Percentiles rank a stretch among this genome's conserved stretches.
phyloP scores from a whole-genome alignment of 1,140 invertebrate species.

The Catajapyx aquilonaris region DNA sequence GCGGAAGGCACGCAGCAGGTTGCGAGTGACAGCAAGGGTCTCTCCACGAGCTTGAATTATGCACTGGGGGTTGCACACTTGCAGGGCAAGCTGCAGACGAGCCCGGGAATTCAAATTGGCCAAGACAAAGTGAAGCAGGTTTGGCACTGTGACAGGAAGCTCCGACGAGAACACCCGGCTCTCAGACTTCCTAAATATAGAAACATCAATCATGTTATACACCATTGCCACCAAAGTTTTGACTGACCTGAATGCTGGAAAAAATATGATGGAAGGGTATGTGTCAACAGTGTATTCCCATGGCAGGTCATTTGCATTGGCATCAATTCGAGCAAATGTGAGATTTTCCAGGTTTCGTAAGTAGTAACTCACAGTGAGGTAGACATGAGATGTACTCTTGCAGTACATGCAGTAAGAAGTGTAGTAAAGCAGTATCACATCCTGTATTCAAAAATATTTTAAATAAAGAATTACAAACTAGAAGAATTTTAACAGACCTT shows the following conservation, averaged over 20 bases:
- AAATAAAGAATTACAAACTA: too few relatives aligned
- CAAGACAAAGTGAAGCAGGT: conserved; percentile 47
- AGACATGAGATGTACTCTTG: conserved; percentile 36
- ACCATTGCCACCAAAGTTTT: too few relatives aligned
- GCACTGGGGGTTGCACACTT: not conserved
- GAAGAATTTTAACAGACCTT: too few relatives aligned
- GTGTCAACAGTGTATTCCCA: conserved; percentile 54
- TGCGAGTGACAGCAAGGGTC: too few relatives aligned
- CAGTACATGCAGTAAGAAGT: too few relatives aligned
- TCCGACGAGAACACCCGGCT: conserved; percentile 42
- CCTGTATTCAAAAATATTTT: too few relatives aligned
- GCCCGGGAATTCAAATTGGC: conserved; percentile 30
- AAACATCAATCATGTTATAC: too few relatives aligned
- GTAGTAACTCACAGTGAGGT: conserved; percentile 38
- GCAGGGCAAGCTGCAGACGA: conserved; percentile 20
- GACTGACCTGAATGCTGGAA: conserved; percentile 38
- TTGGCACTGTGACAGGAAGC: conserved; percentile 36
- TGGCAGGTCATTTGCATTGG: conserved; percentile 52
- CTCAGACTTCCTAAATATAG: conserved; percentile 40
- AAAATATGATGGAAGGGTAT: conserved; percentile 53
- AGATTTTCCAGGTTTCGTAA: conserved; percentile 30
- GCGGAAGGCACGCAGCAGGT: too few relatives aligned
- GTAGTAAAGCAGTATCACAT: too few relatives aligned
- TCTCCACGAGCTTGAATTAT: too few relatives aligned
- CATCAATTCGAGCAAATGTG: conserved; percentile 47